Base-by-base conservation (phyloP, 2,888 invertebrate genomes). In the Rhingia rostrata region DNA sequence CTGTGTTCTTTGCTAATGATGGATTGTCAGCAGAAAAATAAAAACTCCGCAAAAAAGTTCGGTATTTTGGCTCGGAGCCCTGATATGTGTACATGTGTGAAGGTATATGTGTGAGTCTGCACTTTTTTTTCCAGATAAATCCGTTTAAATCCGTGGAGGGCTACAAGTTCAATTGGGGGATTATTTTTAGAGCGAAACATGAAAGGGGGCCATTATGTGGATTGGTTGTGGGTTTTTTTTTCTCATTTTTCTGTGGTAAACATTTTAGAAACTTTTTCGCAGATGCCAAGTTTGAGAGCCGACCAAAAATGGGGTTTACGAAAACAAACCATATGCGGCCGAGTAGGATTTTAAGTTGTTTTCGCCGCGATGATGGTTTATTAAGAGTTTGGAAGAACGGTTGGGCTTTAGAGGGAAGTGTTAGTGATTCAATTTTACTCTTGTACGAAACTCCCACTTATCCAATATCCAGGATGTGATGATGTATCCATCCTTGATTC, bases 1-100 rank as follows among this genome's bases (percentile, higher is more conserved):
- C 78, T 84, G 80, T 80, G 74, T 75, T 60, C 75, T 63, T 54
- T 60, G 61, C 80, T 80, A 84, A 80, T 84, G 79, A 80, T 84
- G 74, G 80, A 84, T 84, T 79, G 84, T 75, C 80, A 80, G 80
- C 58, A 56, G 33, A 64, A 73, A 69, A 80, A 41, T 54, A 67
- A 37, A 43, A 63, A 43, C 41, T 14, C 14, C 41, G 33, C 12
- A 43, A 49, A 51, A 58, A 53, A 30, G 61, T 47, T 9, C n/a
- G 54, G 37, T 30, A 30, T 64, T 51, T 63, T 74, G 37, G 54
- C 73, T 51, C 32, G 6, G 12, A 2, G 22, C 22, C 22, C 22
- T 7, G 41, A 9, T 43, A 43, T 37, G 53, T 35, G 32, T 53
- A 37, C 30, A 5, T 51, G 14, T 69, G 10, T 37, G 12, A 4